Evolutionary conservation across 2,113 vertebrate species (phyloP).

Genomic region (Oostethus manadensis): DNA sequence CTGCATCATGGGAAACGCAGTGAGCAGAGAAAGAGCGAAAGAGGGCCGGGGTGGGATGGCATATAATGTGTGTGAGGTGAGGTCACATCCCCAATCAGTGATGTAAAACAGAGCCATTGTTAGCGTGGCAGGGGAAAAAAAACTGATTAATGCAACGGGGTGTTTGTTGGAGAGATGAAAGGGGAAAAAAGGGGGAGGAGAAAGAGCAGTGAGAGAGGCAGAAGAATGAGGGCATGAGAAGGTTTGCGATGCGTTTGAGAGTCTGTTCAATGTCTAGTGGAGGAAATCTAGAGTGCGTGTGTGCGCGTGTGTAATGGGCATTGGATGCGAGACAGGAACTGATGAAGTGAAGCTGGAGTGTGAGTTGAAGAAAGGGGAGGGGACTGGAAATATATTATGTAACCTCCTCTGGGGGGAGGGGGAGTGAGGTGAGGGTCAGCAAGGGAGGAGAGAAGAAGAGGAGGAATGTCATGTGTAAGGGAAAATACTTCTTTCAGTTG

Average conservation of each 20-base stretch:
- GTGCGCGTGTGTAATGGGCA: constrained; percentile 6
- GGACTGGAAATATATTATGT: constrained; percentile 68
- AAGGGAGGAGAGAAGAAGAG: constrained; percentile 29
- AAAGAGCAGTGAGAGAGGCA: constrained; percentile 12
- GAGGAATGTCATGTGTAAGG: constrained; percentile 30
- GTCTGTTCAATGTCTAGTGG: constrained; percentile 60
- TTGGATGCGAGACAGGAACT: constrained; percentile 31
- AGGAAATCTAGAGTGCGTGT: constrained; percentile 40
- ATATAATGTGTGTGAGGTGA: background rate
- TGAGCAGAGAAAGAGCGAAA: constrained; percentile 22
- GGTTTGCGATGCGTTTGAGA: constrained; percentile 44
- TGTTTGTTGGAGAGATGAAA: constrained; percentile 68
- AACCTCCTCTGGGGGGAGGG: constrained; percentile 58
- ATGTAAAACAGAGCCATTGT: constrained; percentile 73
- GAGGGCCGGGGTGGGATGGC: background rate
- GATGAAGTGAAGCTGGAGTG: constrained; percentile 51
- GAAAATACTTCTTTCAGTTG: constrained; percentile 15
- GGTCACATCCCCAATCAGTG: constrained; percentile 58
- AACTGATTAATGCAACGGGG: constrained; percentile 65
- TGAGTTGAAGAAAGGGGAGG: constrained; percentile 18
- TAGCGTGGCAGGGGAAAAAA: constrained; percentile 46
- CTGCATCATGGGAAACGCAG: constrained; percentile 48
- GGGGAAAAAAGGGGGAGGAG: constrained; percentile 24
- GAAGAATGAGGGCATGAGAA: constrained; percentile 55
- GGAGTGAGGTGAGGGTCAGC: constrained; percentile 38